A percentile compares a stretch with the other conserved stretches of the same genome.
Evolutionary conservation across 2,113 vertebrate genomes (phyloP).

Genomic region (Passerina amoena): DNA sequence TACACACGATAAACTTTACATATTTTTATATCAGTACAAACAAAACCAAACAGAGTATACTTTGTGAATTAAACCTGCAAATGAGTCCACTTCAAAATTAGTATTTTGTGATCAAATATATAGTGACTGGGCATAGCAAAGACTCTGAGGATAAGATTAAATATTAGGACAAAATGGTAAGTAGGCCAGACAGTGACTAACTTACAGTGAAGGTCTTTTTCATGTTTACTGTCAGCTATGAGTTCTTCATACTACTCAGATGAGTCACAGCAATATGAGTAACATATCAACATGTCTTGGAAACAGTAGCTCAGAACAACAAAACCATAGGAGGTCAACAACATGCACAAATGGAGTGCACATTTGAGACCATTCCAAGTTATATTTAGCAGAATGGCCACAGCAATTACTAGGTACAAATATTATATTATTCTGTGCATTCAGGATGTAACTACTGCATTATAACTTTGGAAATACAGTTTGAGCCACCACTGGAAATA

Average conservation of each 20-base stretch:
- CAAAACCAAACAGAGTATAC: background rate
- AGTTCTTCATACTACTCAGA: conserved; percentile 33
- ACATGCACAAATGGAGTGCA: background rate
- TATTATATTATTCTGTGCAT: background rate
- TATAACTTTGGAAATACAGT: background rate
- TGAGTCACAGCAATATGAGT: conserved; percentile 58
- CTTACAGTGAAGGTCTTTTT: background rate
- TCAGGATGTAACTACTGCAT: background rate
- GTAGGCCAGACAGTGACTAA: background rate
- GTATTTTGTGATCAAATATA: background rate
- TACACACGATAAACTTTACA: fast-evolving
- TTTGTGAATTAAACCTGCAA: background rate
- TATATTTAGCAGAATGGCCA: background rate
- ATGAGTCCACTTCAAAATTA: background rate
- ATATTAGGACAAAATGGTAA: background rate
- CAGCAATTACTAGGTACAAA: background rate
- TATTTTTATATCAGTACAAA: background rate
- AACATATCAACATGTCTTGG: conserved; percentile 41
- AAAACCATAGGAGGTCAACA: conserved; percentile 50
- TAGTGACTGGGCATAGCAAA: background rate
- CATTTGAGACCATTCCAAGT: background rate
- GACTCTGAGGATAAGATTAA: background rate
- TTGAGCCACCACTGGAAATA: background rate
- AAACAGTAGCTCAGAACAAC: conserved; percentile 59
- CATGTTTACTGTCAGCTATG: conserved; percentile 47